Percentiles rank a stretch among this genome's conserved stretches.
These are phyloP conservation scores for Centropus bengalensis DNA, from an alignment of 2,113 vertebrate genomes.

Conservation along the genomic window DNA sequence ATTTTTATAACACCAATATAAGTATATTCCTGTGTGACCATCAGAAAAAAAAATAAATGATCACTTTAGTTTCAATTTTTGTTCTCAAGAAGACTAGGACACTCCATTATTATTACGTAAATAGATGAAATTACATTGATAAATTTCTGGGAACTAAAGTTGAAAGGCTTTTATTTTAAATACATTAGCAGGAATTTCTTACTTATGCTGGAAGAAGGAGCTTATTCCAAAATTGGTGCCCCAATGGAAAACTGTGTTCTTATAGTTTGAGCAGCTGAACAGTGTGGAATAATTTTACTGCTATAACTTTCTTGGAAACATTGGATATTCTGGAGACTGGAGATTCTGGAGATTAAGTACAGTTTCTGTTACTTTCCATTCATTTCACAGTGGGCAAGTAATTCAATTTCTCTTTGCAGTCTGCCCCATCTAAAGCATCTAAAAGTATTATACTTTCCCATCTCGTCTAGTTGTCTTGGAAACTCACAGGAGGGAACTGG, in stretches of 20 bases:
- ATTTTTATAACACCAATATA: neutral
- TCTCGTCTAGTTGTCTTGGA: conserved; percentile 57
- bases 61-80: neutral
- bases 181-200: neutral
- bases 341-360: neutral
- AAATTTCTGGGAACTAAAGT: neutral
- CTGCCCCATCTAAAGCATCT: neutral
- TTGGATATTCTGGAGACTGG: neutral
- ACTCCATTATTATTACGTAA: neutral
- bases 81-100: neutral
- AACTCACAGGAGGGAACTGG: neutral
- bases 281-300: neutral
- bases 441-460: neutral
- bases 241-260: neutral
- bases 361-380: neutral
- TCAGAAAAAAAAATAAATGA: neutral
- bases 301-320: neutral
- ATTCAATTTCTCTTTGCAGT: conserved; percentile 10
- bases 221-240: neutral
- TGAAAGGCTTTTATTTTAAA: neutral
- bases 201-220: neutral
- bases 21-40: neutral
- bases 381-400: neutral
- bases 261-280: neutral
- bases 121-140: neutral